These are phyloP conservation scores for Xiphophorus maculatus DNA, from an alignment of 2,113 vertebrate genomes.

Conservation along the genomic window DNA sequence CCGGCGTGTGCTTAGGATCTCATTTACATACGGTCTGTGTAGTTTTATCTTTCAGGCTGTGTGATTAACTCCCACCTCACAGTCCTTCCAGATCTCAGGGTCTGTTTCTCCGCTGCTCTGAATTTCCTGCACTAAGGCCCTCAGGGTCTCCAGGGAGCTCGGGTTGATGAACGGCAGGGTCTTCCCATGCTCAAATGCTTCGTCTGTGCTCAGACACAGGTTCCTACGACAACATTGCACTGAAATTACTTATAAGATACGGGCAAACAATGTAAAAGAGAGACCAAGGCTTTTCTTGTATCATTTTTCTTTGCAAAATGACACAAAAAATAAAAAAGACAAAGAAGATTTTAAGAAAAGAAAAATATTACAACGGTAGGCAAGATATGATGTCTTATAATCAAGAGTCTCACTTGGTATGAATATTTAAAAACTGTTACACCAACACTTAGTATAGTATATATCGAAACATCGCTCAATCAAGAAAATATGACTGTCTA, in stretches of 20 bases:
- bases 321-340: not conserved
- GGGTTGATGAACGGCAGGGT: constrained; percentile 83
- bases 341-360: not conserved
- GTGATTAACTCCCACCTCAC: constrained; percentile 84
- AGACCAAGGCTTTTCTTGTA: not conserved
- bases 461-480: not conserved
- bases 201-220: constrained; percentile 75
- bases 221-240: constrained; percentile 46
- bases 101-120: constrained; percentile 83
- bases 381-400: not conserved
- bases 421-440: not conserved
- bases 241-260: not conserved
- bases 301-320: not conserved
- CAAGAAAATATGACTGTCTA: not conserved
- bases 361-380: not conserved
- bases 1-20: not conserved
- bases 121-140: constrained; percentile 87
- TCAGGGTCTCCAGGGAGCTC: constrained; percentile 82
- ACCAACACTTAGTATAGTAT: not conserved
- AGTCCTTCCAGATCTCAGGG: constrained; percentile 87
- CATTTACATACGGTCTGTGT: not conserved
- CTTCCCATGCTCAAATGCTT: constrained; percentile 85
- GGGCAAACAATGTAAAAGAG: not conserved
- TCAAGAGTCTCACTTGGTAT: not conserved
- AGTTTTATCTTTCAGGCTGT: not conserved